Base-by-base conservation (phyloP, 2,113 vertebrate species). In the Stomatorhinus ivindoensis region DNA sequence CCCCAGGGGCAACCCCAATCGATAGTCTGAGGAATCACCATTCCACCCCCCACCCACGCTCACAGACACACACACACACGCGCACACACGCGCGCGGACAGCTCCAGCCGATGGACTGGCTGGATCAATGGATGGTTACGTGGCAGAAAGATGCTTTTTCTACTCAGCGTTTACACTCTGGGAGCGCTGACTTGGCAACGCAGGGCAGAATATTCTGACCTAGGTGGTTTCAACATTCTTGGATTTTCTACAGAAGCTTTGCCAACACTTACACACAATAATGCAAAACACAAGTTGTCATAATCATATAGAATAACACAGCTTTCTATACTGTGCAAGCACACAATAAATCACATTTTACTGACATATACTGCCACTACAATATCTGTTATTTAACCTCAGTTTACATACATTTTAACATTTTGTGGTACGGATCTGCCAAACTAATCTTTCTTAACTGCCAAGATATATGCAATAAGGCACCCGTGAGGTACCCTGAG, bases 21-120 rank as follows among this genome's bases (percentile, higher is more conserved):
- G 93, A 96, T 96, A 94, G 92, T 94, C 93, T 95, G 94, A 94
- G 94, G 95, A 96, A 93, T 93, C 94, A 95, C 94, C 94, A 90
- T 93, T 90, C 93, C 92, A 91, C n/a, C 80, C 55, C 42, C 76
- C 46, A 10, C 90, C 92, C 92, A 90, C 87, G 88, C 89, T 76
- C 85, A 39, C 53, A 92, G 50, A 73, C 90, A 83, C 89, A 48
- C 88, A 89, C 90, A 88, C 90, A 46, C 44, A 47, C 46, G 65
- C 50, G 91, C 86, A 24, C 6, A 27, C 65, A 73, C 61, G 1
- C 4, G 3, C 69, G 4, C 87, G 3, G 24, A 39, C 65, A 21
- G 65, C 44, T 46, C 65, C 88, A 7, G 4, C 87, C 17, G 35
- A 50, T 21, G 3, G 51, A 51, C 44, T 27, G 39, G 39, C 76